Conservation (phyloP, 2,888 invertebrate genomes). For the Rhingia campestris region DNA sequence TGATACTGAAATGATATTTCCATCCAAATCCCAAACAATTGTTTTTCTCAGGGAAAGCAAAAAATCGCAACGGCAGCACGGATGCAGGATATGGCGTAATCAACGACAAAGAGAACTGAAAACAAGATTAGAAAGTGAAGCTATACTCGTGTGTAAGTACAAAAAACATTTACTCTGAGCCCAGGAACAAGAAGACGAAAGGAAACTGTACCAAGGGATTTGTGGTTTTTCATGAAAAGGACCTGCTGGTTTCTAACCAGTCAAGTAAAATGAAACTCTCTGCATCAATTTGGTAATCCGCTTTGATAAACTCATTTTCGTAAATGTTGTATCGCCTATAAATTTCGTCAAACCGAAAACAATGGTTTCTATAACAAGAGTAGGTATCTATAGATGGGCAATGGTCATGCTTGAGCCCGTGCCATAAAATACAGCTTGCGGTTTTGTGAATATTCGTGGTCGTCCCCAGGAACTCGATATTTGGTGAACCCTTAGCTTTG, state of each 20-base stretch:
- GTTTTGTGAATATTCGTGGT: constrained; percentile 52
- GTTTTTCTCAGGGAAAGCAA: constrained; percentile 40
- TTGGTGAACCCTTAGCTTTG: constrained; percentile 22
- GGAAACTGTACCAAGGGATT: constrained; percentile 54
- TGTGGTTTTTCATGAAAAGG: constrained; percentile 54
- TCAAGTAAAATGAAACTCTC: constrained; percentile 25
- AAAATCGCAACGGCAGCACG: not conserved
- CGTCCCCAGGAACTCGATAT: constrained; percentile 28
- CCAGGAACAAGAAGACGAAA: not conserved
- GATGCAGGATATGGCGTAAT: constrained; percentile 10
- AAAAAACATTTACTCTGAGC: constrained; percentile 15
- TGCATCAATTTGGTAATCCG: constrained; percentile 61
- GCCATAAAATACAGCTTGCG: constrained; percentile 21
- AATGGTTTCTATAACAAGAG: constrained; percentile 14
- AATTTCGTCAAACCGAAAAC: constrained; percentile 26
- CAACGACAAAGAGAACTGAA: constrained; percentile 65
- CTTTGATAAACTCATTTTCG: constrained; percentile 55
- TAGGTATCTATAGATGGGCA: constrained; percentile 1
- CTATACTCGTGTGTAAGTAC: constrained; percentile 13
- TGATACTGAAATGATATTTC: constrained; percentile 57
- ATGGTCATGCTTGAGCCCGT: not conserved
- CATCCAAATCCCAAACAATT: constrained; percentile 46
- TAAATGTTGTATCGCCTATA: constrained; percentile 47
- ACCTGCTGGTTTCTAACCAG: constrained; percentile 40
- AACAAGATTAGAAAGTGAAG: constrained; percentile 64